Base-by-base conservation (phyloP, 1,140 invertebrate genomes). In the Ceratina calcarata region DNA sequence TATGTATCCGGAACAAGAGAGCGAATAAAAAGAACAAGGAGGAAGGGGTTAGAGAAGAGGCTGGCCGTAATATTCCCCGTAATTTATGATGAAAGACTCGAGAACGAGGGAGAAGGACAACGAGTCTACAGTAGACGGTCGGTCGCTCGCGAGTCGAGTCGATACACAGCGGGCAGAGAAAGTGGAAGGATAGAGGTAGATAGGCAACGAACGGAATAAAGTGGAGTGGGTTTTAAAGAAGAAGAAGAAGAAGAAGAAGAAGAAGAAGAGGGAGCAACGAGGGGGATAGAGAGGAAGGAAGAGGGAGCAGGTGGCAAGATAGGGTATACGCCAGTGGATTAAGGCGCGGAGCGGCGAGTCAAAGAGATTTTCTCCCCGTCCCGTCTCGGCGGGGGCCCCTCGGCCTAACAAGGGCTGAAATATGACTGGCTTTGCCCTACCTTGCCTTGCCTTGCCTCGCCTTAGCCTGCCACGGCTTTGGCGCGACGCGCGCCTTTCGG, bases 341-440 rank as follows among this genome's bases (percentile, higher is more conserved):
- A 90, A 89, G 89, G 90, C 88, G 90, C 89, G 87, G 89, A 85
- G 88, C 90, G 90, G 90, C 91, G 87, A 91, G 91, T 91, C 90
- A 91, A 91, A 91, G 91, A 90, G 91, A 91, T 91, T 90, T 91
- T 88, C 89, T 90, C 90, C 89, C 87, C 88, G 86, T 88, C 88
- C 86, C 88, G 84, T 88, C 89, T 83, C 90, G 86, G 86, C 84
- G 87, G 89, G 89, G 89, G 88, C 89, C 89, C 89, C 85, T 87
- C 86, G 87, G 90, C 90, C 90, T 91, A 91, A 91, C 90, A 91
- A 91, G 90, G 90, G 90, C 90, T 91, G 89, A 91, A 91, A 91
- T 91, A 91, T 91, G 90, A 91, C 90, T 90, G 90, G 89, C 83
- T 86, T 70, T 81, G 84, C 86, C 85, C 83, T 80, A 76, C 84